Evolutionary conservation across 2,888 invertebrate species (phyloP).

Genomic region (Tuberolachnus salignus): DNA sequence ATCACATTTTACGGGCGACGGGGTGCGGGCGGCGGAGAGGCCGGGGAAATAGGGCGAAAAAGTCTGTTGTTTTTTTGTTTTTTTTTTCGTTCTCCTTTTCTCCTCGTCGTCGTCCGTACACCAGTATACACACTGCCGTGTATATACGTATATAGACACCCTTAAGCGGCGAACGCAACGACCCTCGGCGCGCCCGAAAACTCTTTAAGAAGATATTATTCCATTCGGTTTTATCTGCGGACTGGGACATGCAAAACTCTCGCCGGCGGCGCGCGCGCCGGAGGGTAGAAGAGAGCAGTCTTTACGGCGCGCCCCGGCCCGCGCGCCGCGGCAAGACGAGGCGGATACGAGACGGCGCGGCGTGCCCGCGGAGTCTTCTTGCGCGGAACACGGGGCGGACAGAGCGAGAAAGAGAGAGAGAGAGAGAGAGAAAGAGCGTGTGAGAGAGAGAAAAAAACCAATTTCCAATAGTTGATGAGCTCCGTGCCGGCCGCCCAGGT

Average conservation of each 20-base stretch:
- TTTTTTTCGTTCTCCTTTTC: neutral
- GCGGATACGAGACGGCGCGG: neutral
- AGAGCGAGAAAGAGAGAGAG: too few species aligned
- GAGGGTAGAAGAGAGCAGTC: constrained; percentile 4
- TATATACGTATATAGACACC: neutral
- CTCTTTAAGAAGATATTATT: constrained; percentile 50
- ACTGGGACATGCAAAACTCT: constrained; percentile 56
- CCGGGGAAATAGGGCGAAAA: constrained; percentile 36
- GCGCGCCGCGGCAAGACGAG: neutral
- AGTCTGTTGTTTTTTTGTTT: constrained; percentile 32
- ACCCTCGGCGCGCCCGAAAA: constrained; percentile 53
- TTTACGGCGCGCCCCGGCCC: constrained; percentile 46
- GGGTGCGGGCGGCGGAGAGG: constrained; percentile 17
- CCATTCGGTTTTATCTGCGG: constrained; percentile 55
- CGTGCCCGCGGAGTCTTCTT: neutral
- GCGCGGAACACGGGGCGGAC: too few species aligned
- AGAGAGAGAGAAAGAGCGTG: too few species aligned
- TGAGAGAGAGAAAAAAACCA: constrained; percentile 48
- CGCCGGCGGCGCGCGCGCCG: neutral
- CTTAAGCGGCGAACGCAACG: constrained; percentile 52
- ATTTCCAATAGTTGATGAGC: constrained; percentile 56
- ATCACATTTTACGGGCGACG: constrained; percentile 51
- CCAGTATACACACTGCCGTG: neutral
- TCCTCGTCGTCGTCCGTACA: neutral
- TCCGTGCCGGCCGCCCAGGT: constrained; percentile 20